These are phyloP conservation scores for Cichladusa arquata DNA, from an alignment of 2,113 vertebrate species.

Conservation along the genomic window DNA sequence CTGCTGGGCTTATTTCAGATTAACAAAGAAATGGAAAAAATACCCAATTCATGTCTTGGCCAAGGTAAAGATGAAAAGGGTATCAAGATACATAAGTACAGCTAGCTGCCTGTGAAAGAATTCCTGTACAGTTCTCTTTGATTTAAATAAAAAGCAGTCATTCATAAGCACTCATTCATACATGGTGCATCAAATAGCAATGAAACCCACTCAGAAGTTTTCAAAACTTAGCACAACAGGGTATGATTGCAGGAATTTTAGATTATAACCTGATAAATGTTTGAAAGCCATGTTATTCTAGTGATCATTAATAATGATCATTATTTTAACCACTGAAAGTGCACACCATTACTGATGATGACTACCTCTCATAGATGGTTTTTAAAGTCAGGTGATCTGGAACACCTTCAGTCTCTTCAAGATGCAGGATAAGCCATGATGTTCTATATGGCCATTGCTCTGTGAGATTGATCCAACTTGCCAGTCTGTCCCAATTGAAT, in stretches of 20 bases:
- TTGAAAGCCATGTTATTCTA: not conserved
- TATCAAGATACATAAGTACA: not conserved
- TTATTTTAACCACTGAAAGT: not conserved
- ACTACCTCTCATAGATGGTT: constrained; percentile 93
- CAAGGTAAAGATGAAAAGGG: not conserved
- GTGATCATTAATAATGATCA: not conserved
- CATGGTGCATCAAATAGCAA: not conserved
- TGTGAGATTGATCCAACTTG: constrained; percentile 98
- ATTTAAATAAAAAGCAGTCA: not conserved
- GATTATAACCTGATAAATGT: not conserved
- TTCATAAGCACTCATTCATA: not conserved
- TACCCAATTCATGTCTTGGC: not conserved
- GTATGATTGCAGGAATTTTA: not conserved
- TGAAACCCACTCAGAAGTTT: not conserved
- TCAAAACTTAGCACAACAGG: not conserved
- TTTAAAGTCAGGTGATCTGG: constrained; percentile 89
- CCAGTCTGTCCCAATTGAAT: constrained; percentile 96
- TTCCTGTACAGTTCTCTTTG: not conserved
- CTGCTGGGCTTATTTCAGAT: not conserved
- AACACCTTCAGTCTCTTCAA: constrained; percentile 92
- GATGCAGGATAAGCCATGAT: constrained; percentile 94
- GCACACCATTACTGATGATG: not conserved
- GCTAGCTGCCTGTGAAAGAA: not conserved
- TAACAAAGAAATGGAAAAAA: not conserved
- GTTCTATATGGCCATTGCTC: constrained; percentile 98